Evolutionary conservation across 2,888 invertebrate species (phyloP).

Genomic region (Luperina nickerlii): DNA sequence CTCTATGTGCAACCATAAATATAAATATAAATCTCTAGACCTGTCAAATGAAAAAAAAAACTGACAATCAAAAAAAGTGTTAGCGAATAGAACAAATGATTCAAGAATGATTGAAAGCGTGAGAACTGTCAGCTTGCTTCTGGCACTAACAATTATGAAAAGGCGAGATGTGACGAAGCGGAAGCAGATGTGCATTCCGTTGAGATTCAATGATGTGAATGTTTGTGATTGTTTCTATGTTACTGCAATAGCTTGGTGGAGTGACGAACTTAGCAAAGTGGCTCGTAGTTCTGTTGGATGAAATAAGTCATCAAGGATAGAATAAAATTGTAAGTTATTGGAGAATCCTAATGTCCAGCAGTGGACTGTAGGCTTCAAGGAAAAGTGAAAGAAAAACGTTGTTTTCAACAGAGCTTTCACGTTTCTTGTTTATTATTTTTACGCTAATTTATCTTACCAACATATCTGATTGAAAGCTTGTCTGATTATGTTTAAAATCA

Average conservation of each 20-base stretch:
- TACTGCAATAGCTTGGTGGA: not conserved
- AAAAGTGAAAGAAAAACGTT: not conserved
- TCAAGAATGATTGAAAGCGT: conserved; percentile 19
- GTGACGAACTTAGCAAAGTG: not conserved
- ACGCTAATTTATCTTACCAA: not conserved
- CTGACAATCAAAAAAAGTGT: conserved; percentile 4
- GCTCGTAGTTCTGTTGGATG: not conserved
- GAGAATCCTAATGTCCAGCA: not conserved
- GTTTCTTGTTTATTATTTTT: not conserved
- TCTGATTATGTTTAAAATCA: not conserved
- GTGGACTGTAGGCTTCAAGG: not conserved
- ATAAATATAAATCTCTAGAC: no score
- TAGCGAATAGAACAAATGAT: not conserved
- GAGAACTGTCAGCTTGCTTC: conserved; percentile 14
- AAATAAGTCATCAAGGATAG: not conserved
- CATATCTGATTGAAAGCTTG: not conserved
- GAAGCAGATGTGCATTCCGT: conserved; percentile 12
- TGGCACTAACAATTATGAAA: conserved; percentile 12
- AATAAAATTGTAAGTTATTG: not conserved
- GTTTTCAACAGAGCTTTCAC: not conserved
- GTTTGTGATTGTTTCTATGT: not conserved
- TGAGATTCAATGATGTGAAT: not conserved
- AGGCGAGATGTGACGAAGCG: conserved; percentile 7
- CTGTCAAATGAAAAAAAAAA: not conserved
- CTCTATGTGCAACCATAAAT: not conserved